Evolutionary conservation across 2,797 vertebrate genomes (phyloP).

Genomic region (Fundulus diaphanus): DNA sequence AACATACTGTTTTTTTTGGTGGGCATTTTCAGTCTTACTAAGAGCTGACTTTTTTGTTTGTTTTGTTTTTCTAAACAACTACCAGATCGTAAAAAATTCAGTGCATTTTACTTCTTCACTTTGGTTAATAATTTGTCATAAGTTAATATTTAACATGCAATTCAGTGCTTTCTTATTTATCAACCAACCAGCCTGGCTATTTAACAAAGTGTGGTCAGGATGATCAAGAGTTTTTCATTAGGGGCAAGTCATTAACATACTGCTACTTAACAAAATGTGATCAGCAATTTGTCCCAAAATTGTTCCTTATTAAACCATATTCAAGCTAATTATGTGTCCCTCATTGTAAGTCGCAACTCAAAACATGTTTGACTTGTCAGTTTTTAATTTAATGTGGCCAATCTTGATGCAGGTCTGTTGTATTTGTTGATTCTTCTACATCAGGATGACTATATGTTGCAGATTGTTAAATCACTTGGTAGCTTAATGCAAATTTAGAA

Average conservation of each 20-base stretch:
- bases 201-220: background rate
- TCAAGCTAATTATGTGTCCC: no score
- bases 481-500: background rate
- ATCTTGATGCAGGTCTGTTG: no score
- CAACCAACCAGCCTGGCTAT: background rate
- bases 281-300: background rate
- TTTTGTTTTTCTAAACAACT: background rate
- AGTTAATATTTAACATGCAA: background rate
- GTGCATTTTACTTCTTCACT: background rate
- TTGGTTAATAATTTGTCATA: background rate
- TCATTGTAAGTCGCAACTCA: background rate
- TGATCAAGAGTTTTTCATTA: conserved; percentile 2
- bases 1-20: background rate
- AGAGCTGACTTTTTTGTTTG: background rate
- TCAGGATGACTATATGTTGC: background rate
- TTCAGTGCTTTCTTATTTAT: background rate
- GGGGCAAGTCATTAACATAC: background rate
- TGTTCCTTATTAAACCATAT: background rate
- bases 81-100: background rate
- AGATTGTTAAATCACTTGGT: background rate
- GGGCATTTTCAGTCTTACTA: background rate
- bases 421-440: background rate
- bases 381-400: background rate
- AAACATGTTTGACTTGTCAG: background rate
- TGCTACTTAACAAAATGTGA: conserved; percentile 3